Conservation (phyloP, 1,140 invertebrate species). For the Drosophila fuyamai region DNA sequence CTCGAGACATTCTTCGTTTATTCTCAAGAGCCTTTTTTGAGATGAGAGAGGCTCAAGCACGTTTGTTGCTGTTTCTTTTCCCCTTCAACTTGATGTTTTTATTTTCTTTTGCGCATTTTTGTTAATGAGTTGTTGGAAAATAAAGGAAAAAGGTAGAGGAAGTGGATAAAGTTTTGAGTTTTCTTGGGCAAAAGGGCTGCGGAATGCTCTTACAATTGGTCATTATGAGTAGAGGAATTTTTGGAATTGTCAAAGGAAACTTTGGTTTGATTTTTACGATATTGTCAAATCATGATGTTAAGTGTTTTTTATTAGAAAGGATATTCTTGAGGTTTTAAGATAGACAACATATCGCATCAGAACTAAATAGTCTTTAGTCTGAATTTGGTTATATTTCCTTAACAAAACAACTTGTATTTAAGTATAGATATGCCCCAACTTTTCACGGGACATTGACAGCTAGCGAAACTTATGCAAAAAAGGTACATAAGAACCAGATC, state of each 20-base stretch:
- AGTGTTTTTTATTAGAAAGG: no score
- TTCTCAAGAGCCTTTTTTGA: constrained; percentile 38
- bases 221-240: constrained; percentile 1
- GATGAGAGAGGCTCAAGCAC: constrained; percentile 17
- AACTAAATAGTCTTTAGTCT: no score
- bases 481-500: constrained; percentile 61
- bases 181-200: constrained; percentile 1
- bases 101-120: constrained; percentile 57
- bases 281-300: no score
- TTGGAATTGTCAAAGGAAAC: background rate
- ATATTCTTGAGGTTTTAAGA: no score
- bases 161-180: constrained; percentile 33
- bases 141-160: constrained; percentile 14
- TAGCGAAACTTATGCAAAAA: constrained; percentile 64
- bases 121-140: constrained; percentile 56
- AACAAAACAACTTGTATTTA: background rate
- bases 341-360: no score
- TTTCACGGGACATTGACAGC: constrained; percentile 37
- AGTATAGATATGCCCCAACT: background rate
- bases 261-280: no score
- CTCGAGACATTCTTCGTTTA: constrained; percentile 46
- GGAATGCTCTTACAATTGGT: constrained; percentile 23
- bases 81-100: constrained; percentile 36
- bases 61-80: constrained; percentile 29
- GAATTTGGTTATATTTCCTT: no score